Conservation (phyloP, 2,888 invertebrate species). For the Leptinotarsa peninsularis region DNA sequence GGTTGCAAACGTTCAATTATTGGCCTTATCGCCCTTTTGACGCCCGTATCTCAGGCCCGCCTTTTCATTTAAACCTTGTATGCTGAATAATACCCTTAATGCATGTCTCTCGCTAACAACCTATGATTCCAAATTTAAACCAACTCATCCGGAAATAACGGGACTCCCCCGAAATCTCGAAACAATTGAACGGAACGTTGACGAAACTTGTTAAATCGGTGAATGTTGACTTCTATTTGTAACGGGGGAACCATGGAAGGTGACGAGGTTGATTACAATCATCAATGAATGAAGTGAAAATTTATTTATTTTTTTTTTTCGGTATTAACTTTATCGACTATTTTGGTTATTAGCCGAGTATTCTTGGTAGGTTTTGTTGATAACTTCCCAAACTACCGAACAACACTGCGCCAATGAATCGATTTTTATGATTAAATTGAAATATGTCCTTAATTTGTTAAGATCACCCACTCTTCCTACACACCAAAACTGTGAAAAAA, state of each 20-base stretch:
- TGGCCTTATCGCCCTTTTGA: slow-evolving; percentile 62
- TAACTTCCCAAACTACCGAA: too few species aligned
- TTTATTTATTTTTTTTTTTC: too few species aligned
- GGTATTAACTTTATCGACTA: too few species aligned
- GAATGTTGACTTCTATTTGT: slow-evolving; percentile 18
- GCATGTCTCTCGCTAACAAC: slow-evolving; percentile 52
- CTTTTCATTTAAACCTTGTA: slow-evolving; percentile 60
- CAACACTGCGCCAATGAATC: too few species aligned
- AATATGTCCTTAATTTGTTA: too few species aligned
- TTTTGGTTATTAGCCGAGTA: too few species aligned
- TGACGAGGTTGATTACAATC: neutral
- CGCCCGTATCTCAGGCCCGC: slow-evolving; percentile 62
- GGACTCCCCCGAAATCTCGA: slow-evolving; percentile 31
- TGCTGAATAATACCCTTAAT: slow-evolving; percentile 54
- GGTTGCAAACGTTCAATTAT: slow-evolving; percentile 64
- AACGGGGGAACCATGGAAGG: neutral
- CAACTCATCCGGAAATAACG: slow-evolving; percentile 48
- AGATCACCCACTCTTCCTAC: too few species aligned
- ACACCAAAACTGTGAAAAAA: too few species aligned
- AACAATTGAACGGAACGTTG: slow-evolving; percentile 33
- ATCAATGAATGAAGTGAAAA: neutral
- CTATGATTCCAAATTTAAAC: slow-evolving; percentile 48
- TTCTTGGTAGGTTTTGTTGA: too few species aligned
- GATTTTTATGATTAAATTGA: too few species aligned
- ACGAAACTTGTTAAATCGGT: slow-evolving; percentile 31